phyloP scores from a whole-genome alignment of 2,797 vertebrate species.

The Hydrolagus colliei region DNA sequence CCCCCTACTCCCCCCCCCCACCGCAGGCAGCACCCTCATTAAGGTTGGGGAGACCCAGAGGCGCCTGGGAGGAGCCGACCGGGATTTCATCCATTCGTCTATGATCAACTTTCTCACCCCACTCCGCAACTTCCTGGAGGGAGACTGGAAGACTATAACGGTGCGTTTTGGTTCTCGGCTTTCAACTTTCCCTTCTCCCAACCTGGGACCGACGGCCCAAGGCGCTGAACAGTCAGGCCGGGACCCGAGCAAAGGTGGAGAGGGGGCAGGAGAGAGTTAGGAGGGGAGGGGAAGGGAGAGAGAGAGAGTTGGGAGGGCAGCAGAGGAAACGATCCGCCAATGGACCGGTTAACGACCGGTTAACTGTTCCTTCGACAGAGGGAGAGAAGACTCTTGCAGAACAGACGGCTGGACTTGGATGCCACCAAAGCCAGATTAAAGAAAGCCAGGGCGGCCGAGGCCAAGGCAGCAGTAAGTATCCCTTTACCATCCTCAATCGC shows the following conservation, averaged over 20 bases:
- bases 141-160: constrained; percentile 86
- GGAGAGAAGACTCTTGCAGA: constrained; percentile 80
- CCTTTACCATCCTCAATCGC: not conserved
- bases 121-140: constrained; percentile 86
- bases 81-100: constrained; percentile 78
- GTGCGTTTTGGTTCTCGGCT: constrained; percentile 55
- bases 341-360: too few species aligned
- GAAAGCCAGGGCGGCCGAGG: constrained; percentile 81
- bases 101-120: constrained; percentile 82
- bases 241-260: too few species aligned
- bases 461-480: constrained; percentile 74
- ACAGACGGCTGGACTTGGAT: constrained; percentile 82
- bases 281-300: too few species aligned
- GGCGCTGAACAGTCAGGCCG: too few species aligned
- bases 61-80: constrained; percentile 69
- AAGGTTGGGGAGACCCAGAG: constrained; percentile 81
- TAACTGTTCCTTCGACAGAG: constrained; percentile 56
- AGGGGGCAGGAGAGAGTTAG: too few species aligned
- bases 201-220: too few species aligned
- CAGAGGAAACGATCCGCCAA: too few species aligned
- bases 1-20: not conserved
- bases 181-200: not conserved
- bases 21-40: constrained; percentile 74
- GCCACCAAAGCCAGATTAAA: constrained; percentile 80
- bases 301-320: too few species aligned